Evolutionary conservation across 2,113 vertebrate genomes (phyloP), one percentile per base, ranked within the genome.

Genomic region (Oncorhynchus clarkii): DNA sequence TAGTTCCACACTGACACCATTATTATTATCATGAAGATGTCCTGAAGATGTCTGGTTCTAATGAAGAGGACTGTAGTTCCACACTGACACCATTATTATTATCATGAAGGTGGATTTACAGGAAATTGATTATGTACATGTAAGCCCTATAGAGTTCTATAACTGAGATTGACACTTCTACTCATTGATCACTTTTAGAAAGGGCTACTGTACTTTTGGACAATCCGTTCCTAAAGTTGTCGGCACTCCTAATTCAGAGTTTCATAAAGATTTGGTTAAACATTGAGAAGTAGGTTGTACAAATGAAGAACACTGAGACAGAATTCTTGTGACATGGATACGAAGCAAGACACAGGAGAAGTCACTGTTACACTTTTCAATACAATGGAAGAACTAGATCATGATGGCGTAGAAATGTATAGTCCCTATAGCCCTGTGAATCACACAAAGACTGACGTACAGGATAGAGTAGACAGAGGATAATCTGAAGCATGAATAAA

Each of bases 311-410:
- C 31, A 68, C 18, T 34, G 31, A 68, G 27, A 4, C 29, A 20
- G 7, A 22, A 60, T 20, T 12, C 22, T 20, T 12, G 24, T 18
- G 66, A 34, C 67, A 39, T 39, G 27, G 18, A 45, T 45, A n/a
- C 29, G 3, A 49, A 70, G 68, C 9, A 34, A 45, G 67, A 3
- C 13, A 49, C 68, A 26, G 11, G 22, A 49, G 24, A 26, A 49
- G 68, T 24, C 39, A 39, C 45, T 22, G 68, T 48, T 24, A 70
- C 45, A 49, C n/a, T 12, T 70, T 49, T 49, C 22, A 12, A 45
- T 70, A 22, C 24, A 45, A 70, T 70, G 68, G 68, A 49, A 70
- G 39, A 70, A 70, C 68, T 70, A 49, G 68, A 48, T 70, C 68
- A 49, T 12, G 29, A 5, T 34, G 29, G 31, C 7, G 8, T 24